These are phyloP conservation scores for Gambelia wislizenii DNA, from an alignment of 2,797 vertebrate species.

Conservation along the genomic window DNA sequence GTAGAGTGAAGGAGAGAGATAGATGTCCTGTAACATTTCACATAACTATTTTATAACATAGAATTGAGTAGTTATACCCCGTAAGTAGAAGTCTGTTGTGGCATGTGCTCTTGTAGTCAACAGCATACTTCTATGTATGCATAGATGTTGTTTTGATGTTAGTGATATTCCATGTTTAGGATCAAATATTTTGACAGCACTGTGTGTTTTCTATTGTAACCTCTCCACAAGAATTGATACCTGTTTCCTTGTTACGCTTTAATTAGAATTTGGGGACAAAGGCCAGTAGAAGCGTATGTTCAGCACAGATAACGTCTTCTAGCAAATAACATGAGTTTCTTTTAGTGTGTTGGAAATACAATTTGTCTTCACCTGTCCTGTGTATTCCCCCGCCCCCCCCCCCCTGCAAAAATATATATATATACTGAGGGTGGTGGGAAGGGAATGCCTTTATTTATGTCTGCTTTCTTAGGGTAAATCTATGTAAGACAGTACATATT, in stretches of 20 bases:
- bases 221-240: too few relatives aligned
- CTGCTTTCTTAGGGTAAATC: background rate
- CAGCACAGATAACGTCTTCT: conserved; percentile 5
- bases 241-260: accelerated
- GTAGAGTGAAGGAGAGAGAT: background rate
- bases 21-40: background rate
- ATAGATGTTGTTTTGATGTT: background rate
- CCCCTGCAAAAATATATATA: too few relatives aligned
- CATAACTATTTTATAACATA: background rate
- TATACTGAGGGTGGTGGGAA: conserved; percentile 41
- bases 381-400: background rate
- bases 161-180: background rate
- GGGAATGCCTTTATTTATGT: conserved; percentile 10
- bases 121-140: background rate
- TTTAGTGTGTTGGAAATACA: background rate
- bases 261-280: background rate
- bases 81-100: background rate
- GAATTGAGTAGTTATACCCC: background rate
- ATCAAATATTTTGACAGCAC: background rate
- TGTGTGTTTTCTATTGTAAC: background rate
- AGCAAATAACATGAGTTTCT: conserved; percentile 25
- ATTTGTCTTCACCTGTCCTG: conserved; percentile 24
- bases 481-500: background rate
- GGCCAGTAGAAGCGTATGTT: background rate
- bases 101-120: background rate